phyloP scores from a whole-genome alignment of 2,888 invertebrate species.

The Ariolimax columbianus region DNA sequence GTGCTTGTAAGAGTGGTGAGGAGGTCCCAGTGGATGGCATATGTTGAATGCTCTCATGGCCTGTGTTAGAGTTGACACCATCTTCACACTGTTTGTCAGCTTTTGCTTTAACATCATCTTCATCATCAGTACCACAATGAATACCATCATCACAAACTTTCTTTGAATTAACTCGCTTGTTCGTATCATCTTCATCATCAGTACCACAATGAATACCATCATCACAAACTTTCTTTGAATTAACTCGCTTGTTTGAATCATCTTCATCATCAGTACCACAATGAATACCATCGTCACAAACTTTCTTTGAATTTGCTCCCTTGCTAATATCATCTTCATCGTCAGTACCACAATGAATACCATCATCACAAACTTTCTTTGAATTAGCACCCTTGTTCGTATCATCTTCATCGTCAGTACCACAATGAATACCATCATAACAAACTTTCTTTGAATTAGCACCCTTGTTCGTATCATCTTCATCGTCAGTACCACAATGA shows the following conservation, averaged over 20 bases:
- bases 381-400: constrained; percentile 43
- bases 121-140: constrained; percentile 58
- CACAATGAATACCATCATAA: constrained; percentile 61
- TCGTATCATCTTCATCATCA: constrained; percentile 58
- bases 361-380: constrained; percentile 56
- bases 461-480: constrained; percentile 47
- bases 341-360: constrained; percentile 59
- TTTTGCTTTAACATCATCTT: constrained; percentile 46
- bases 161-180: constrained; percentile 26
- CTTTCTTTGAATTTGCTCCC: background rate
- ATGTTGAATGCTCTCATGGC: constrained; percentile 46
- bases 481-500: constrained; percentile 62
- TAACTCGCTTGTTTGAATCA: constrained; percentile 28
- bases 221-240: constrained; percentile 52
- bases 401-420: constrained; percentile 56
- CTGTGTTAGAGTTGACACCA: constrained; percentile 51
- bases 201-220: constrained; percentile 60
- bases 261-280: constrained; percentile 60
- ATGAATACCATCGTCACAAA: constrained; percentile 60
- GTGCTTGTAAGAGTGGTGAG: background rate
- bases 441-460: constrained; percentile 51
- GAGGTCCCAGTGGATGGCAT: background rate
- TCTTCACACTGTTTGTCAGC: constrained; percentile 43
- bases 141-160: constrained; percentile 57
- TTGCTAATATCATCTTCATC: constrained; percentile 35